These are phyloP conservation scores for Leptopilina myrica DNA, from an alignment of 2,888 invertebrate species.

Conservation along the genomic window DNA sequence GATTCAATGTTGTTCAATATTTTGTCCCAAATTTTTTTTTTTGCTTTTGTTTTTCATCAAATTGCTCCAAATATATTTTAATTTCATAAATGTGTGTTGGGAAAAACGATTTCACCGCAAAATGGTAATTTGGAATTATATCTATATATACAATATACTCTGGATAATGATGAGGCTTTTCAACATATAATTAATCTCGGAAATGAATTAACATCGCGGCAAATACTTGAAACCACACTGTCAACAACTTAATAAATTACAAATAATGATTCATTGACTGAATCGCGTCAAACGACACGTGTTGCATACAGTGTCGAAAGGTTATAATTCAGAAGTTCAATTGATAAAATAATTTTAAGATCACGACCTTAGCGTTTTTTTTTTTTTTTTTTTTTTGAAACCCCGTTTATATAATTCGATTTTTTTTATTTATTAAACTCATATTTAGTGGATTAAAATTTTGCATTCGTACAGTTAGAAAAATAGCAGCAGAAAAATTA, in stretches of 20 bases:
- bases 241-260: conserved; percentile 38
- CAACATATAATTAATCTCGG: conserved; percentile 25
- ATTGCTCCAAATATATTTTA: conserved; percentile 11
- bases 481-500: too few species aligned
- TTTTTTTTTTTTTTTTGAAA: too few species aligned
- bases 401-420: too few species aligned
- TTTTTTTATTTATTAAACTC: too few species aligned
- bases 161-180: conserved; percentile 19
- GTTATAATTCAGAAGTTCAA: conserved; percentile 7
- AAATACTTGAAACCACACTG: conserved; percentile 24
- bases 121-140: conserved; percentile 14
- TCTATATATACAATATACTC: neutral
- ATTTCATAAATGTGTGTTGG: neutral
- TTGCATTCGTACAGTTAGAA: too few species aligned
- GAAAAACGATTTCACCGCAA: conserved; percentile 8
- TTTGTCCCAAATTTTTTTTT: too few species aligned
- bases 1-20: neutral
- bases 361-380: neutral
- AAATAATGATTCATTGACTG: conserved; percentile 31
- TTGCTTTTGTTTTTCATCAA: neutral
- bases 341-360: conserved; percentile 13
- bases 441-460: too few species aligned
- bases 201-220: conserved; percentile 10
- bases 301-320: conserved; percentile 1
- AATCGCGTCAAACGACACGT: conserved; percentile 23